These are phyloP conservation scores for Stenodema calcarata DNA, from an alignment of 2,888 invertebrate species.

Conservation along the genomic window DNA sequence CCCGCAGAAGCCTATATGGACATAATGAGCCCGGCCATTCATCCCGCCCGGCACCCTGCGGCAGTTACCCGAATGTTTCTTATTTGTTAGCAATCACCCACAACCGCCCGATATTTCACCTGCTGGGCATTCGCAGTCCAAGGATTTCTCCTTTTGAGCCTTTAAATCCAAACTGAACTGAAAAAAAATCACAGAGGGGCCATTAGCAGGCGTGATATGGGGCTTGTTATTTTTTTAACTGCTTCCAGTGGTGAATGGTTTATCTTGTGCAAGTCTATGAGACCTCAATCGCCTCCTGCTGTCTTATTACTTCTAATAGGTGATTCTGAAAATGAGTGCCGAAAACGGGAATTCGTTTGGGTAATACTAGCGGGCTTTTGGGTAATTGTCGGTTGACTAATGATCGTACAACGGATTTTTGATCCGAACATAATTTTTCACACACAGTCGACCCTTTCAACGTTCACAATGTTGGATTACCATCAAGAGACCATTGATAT, in stretches of 20 bases:
- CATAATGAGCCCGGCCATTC: constrained; percentile 44
- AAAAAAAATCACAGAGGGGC: background rate
- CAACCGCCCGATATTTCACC: constrained; percentile 15
- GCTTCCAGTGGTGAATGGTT: background rate
- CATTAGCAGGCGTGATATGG: background rate
- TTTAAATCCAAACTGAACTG: background rate
- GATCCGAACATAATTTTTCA: background rate
- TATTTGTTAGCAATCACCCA: constrained; percentile 22
- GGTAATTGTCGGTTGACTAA: background rate
- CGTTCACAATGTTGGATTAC: no score
- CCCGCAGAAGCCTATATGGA: constrained; percentile 33
- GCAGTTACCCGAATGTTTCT: constrained; percentile 31
- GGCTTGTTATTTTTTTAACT: background rate
- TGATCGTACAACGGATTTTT: background rate
- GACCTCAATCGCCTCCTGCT: background rate
- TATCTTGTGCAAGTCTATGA: background rate
- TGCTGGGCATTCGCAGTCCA: background rate
- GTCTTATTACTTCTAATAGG: background rate
- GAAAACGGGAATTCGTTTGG: background rate
- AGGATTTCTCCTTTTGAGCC: constrained; percentile 13
- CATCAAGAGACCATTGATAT: no score
- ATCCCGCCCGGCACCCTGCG: constrained; percentile 14
- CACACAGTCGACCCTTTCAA: no score
- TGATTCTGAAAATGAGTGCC: background rate
- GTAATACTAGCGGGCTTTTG: background rate